These are phyloP conservation scores for Andrena trimmerana DNA, from an alignment of 2,888 invertebrate species.

Conservation along the genomic window DNA sequence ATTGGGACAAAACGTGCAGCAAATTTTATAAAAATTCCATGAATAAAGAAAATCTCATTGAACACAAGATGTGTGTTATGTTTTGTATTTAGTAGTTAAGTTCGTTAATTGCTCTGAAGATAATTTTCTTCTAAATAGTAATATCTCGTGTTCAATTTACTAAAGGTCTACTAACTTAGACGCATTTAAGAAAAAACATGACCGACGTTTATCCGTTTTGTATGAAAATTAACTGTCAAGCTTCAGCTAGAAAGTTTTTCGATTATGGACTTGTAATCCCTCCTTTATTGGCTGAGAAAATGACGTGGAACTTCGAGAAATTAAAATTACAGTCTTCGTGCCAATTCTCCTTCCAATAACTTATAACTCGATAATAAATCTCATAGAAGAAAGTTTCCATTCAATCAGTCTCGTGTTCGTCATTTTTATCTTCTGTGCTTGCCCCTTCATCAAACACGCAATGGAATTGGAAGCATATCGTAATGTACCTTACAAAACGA, in stretches of 20 bases:
- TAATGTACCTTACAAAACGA: no score
- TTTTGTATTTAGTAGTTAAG: no score
- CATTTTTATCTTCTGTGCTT: background rate
- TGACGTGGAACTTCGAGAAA: constrained; percentile 3
- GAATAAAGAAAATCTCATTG: no score
- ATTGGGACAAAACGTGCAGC: no score
- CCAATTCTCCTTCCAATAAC: constrained; percentile 12
- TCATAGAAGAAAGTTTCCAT: background rate
- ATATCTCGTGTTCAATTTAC: no score
- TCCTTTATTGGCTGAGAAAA: constrained; percentile 13
- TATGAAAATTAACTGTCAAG: constrained; percentile 15
- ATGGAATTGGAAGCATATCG: no score
- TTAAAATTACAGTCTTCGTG: constrained; percentile 20
- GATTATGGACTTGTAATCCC: constrained; percentile 37
- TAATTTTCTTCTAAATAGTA: no score
- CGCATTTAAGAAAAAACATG: background rate
- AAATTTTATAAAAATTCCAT: no score
- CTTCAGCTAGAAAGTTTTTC: constrained; percentile 1
- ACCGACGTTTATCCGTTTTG: constrained; percentile 3
- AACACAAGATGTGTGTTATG: no score
- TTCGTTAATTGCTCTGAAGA: no score
- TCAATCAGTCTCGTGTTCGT: background rate
- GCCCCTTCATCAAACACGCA: background rate
- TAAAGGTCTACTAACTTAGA: no score
- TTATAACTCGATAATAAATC: constrained; percentile 16